Base-by-base conservation (phyloP, 2,888 invertebrate genomes). In the Drosophila setosimentum region DNA sequence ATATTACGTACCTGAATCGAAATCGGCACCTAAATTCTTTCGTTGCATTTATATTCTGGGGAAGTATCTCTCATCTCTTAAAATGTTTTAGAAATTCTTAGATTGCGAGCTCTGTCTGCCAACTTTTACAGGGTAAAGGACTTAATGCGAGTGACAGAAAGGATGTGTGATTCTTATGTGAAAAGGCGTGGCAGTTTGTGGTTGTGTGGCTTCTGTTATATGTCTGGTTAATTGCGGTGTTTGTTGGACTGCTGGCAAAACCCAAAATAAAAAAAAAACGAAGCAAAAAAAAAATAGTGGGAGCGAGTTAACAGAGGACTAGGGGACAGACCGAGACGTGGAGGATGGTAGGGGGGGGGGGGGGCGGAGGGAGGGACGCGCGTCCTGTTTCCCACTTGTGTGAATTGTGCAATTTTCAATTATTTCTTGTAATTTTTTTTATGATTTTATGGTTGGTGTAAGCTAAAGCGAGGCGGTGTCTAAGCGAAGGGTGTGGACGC, bases 351-450 rank as follows among this genome's bases (percentile, higher is more conserved):
- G 11, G 30, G n/a, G 21, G 24, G 3, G 13, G 32, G 8, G 32
- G 27, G 50, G 37, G 8, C 32, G 21, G 21, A 33, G 13, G 33
- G 18, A n/a, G n/a, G 68, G 48, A n/a, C n/a, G n/a, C 27, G 64
- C 67, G 67, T 82, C 64, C 87, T 87, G 73, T 83, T 86, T 80
- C 87, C 90, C 90, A 87, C 90, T 90, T 90, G 89, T 89, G 87
- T 86, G 91, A 91, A 91, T 91, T 91, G 91, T 88, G 91, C 91
- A 91, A 91, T 91, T 91, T 91, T 91, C 91, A 91, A 91, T 91
- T 91, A 91, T 91, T 85, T 86, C 78, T 79, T 73, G 72, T 75
- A 71, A 80, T 70, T 73, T 78, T 85, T 85, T 80, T 84, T 55
- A n/a, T n/a, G n/a, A n/a, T n/a, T n/a, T n/a, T n/a, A n/a, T n/a